Evolutionary conservation across 1,140 invertebrate genomes (phyloP).

Genomic region (Lepidurus packardi): DNA sequence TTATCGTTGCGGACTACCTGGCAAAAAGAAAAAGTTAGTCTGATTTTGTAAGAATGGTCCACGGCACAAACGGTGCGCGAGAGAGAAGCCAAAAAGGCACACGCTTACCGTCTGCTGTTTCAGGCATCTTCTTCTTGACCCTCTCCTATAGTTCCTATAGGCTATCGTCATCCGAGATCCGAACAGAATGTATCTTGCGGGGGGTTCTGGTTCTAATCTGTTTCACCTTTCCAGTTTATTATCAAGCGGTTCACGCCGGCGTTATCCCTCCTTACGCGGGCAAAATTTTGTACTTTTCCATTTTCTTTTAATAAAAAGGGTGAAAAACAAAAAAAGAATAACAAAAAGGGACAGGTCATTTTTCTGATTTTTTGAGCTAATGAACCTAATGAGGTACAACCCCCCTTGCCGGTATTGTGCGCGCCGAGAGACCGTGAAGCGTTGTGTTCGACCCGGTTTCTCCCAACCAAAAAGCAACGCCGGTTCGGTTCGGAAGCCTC

Average conservation of each 20-base stretch:
- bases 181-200: neutral
- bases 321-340: neutral
- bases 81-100: neutral
- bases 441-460: no score
- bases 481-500: neutral
- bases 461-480: no score
- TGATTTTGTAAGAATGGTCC: conserved; percentile 11
- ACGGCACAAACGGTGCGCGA: neutral
- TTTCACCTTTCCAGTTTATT: conserved; percentile 20
- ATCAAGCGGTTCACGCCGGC: conserved; percentile 7
- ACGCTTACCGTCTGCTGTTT: conserved; percentile 18
- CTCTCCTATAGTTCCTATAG: neutral
- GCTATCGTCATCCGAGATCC: neutral
- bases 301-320: neutral
- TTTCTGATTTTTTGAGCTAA: conserved; percentile 1
- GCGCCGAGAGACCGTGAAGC: neutral
- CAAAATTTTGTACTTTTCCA: neutral
- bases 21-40: conserved; percentile 1
- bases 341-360: neutral
- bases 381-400: conserved; percentile 21
- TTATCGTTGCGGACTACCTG: conserved; percentile 9
- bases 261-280: neutral
- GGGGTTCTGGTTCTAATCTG: neutral
- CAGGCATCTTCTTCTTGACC: neutral
- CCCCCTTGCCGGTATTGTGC: neutral